These are phyloP conservation scores for Rhamnusium bicolor DNA, from an alignment of 2,888 invertebrate species.

Conservation along the genomic window DNA sequence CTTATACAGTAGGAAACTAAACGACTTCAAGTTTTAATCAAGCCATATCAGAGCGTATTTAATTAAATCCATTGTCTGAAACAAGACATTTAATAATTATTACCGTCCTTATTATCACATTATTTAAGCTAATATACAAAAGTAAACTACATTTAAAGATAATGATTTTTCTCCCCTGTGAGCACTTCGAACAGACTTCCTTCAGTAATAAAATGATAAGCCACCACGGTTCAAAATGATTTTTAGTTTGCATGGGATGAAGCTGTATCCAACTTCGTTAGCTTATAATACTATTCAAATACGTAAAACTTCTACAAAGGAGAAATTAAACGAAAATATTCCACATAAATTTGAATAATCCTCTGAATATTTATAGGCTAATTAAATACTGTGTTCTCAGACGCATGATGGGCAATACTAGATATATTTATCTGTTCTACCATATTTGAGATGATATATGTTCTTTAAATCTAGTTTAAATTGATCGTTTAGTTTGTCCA, in stretches of 20 bases:
- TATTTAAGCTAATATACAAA: not conserved
- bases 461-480: too few relatives aligned
- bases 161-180: conserved; percentile 13
- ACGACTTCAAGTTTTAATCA: conserved; percentile 3
- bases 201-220: conserved; percentile 25
- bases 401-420: too few relatives aligned
- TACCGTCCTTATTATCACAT: conserved; percentile 3
- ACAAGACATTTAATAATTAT: conserved; percentile 14
- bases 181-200: conserved; percentile 10
- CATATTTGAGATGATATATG: too few relatives aligned
- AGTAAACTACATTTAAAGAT: conserved; percentile 19
- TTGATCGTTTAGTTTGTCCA: too few relatives aligned
- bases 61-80: conserved; percentile 11
- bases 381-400: too few relatives aligned
- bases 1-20: not conserved
- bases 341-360: not conserved
- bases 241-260: not conserved
- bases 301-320: not conserved
- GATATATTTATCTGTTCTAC: too few relatives aligned
- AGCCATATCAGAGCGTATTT: not conserved
- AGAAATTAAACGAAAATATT: conserved; percentile 8
- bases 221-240: not conserved
- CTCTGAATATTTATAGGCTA: not conserved
- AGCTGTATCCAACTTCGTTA: conserved; percentile 12
- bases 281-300: conserved; percentile 18